Percentiles rank a stretch among this genome's conserved stretches.
These are phyloP conservation scores for Gambusia holbrooki DNA, from an alignment of 2,113 vertebrate genomes.

Conservation along the genomic window DNA sequence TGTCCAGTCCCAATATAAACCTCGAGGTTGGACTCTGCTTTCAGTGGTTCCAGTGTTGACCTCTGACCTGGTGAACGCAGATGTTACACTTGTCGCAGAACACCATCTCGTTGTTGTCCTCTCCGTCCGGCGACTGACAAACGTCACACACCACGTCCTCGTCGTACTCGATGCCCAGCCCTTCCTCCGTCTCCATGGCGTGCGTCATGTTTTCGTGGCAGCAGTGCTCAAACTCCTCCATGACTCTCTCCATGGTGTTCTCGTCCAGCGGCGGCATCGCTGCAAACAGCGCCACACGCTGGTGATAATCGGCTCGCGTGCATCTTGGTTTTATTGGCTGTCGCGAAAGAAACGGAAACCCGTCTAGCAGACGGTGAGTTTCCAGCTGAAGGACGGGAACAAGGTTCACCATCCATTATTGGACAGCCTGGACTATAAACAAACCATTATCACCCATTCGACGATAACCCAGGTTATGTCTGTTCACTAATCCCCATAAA, in stretches of 20 bases:
- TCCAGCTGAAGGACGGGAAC: no score
- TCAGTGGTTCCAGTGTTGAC: not conserved
- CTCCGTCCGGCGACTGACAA: constrained; percentile 95
- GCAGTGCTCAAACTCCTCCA: constrained; percentile 92
- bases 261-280: constrained; percentile 87
- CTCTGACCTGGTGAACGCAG: constrained; percentile 94
- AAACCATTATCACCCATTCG: no score
- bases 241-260: constrained; percentile 89
- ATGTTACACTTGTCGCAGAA: constrained; percentile 99
- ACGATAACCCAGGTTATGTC: no score
- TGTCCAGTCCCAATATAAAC: no score
- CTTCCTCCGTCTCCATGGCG: constrained; percentile 93
- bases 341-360: no score
- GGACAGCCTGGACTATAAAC: no score
- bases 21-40: no score
- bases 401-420: no score
- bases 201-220: constrained; percentile 95
- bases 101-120: constrained; percentile 99
- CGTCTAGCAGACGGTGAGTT: no score
- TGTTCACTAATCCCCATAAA: no score
- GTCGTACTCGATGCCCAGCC: constrained; percentile 96
- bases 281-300: constrained; percentile 19
- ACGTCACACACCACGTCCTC: constrained; percentile 98
- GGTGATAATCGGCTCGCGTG: not conserved
- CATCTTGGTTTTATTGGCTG: no score